Percentiles rank a stretch among this genome's conserved stretches.
These are phyloP conservation scores for Odocoileus virginianus DNA, from an alignment of 2,113 vertebrate species.

Conservation along the genomic window DNA sequence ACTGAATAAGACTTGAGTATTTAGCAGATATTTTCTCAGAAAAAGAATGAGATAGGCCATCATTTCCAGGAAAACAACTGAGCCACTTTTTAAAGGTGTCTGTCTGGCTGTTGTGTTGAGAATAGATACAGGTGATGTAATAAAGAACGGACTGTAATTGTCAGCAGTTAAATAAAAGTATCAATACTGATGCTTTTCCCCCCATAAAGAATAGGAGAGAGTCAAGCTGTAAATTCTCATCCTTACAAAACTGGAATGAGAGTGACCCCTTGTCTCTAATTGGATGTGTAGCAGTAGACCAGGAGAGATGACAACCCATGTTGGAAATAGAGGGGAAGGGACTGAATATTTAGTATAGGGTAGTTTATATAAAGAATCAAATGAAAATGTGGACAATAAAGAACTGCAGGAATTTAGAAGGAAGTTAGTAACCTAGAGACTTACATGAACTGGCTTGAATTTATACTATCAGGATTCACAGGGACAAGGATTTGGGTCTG, in stretches of 20 bases:
- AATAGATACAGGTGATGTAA: neutral
- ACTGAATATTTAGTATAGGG: neutral
- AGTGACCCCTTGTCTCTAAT: neutral
- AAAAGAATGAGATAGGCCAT: neutral
- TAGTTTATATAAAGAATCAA: neutral
- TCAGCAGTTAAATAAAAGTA: neutral
- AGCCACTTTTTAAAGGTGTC: neutral
- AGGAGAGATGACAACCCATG: neutral
- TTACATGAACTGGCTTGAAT: neutral
- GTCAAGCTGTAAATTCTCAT: neutral
- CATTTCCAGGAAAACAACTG: neutral
- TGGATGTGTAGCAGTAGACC: neutral
- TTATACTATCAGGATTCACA: neutral
- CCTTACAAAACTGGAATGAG: neutral
- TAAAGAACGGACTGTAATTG: neutral
- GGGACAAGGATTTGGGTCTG: neutral
- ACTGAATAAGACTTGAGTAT: neutral
- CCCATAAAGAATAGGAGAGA: neutral
- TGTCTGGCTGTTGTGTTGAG: neutral
- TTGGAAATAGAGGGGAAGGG: neutral
- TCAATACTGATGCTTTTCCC: neutral
- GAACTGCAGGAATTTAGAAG: neutral
- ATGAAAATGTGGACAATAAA: neutral
- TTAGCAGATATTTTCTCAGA: neutral
- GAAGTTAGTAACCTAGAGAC: neutral